Conservation (phyloP, 1,140 invertebrate genomes). For the Zaprionus camerounensis region DNA sequence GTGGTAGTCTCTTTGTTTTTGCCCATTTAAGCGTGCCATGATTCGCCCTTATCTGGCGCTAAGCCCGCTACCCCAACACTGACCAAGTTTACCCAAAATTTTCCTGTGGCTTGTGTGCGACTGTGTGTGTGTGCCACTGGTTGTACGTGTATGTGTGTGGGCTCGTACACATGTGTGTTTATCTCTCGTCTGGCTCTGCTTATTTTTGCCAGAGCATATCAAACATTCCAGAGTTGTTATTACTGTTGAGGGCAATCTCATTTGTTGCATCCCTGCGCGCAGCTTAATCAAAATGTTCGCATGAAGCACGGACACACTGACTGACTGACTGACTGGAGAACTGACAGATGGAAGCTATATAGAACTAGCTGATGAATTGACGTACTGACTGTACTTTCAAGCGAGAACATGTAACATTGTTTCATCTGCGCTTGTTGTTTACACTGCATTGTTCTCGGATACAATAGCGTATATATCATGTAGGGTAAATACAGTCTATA, state of each 20-base stretch:
- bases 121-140: slow-evolving; percentile 2
- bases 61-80: slow-evolving; percentile 12
- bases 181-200: slow-evolving; percentile 8
- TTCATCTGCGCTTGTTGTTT: neutral
- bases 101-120: neutral
- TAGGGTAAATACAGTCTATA: no score
- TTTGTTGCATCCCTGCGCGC: slow-evolving; percentile 12
- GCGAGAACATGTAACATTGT: neutral
- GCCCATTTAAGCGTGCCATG: slow-evolving; percentile 19
- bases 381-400: slow-evolving; percentile 2
- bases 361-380: neutral
- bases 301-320: neutral
- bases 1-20: slow-evolving; percentile 22
- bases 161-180: neutral
- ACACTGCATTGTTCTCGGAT: neutral
- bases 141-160: neutral
- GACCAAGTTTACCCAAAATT: slow-evolving; percentile 16
- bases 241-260: slow-evolving; percentile 24
- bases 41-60: slow-evolving; percentile 26
- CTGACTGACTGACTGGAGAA: slow-evolving; percentile 9
- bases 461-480: no score
- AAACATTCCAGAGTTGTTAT: slow-evolving; percentile 39
- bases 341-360: neutral
- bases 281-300: slow-evolving; percentile 25
- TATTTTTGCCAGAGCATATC: slow-evolving; percentile 24